Conservation (phyloP, 2,113 vertebrate genomes). For the Thymallus thymallus region DNA sequence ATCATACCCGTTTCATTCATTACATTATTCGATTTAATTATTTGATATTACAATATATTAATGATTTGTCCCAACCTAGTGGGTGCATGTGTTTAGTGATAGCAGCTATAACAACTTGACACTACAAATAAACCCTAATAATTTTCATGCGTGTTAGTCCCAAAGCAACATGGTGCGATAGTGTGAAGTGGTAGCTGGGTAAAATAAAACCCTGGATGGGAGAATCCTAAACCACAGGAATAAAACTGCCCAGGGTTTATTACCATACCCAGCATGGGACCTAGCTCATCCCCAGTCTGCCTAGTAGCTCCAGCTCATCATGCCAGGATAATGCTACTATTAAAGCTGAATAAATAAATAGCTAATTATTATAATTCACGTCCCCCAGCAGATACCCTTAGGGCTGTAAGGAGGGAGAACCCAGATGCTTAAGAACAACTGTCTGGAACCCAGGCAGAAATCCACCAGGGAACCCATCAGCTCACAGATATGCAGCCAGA, state of each 20-base stretch:
- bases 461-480: conserved; percentile 28
- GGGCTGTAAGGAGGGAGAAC: not conserved
- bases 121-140: too few relatives aligned
- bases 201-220: conserved; percentile 19
- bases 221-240: conserved; percentile 29
- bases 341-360: conserved; percentile 65
- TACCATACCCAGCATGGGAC: conserved; percentile 61
- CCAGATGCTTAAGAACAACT: too few relatives aligned
- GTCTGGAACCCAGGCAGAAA: not conserved
- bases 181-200: not conserved
- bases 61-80: not conserved
- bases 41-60: not conserved
- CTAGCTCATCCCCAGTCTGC: conserved; percentile 15
- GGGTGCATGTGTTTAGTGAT: not conserved
- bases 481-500: conserved; percentile 14
- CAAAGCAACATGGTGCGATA: not conserved
- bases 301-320: conserved; percentile 22
- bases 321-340: conserved; percentile 56
- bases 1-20: not conserved
- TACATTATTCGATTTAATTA: not conserved
- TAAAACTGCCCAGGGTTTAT: conserved; percentile 49
- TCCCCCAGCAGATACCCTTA: conserved; percentile 50
- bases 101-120: not conserved
- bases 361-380: conserved; percentile 29
- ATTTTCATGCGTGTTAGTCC: not conserved